Evolutionary conservation across 2,888 invertebrate species (phyloP).

Genomic region (Amphipoea lucens): DNA sequence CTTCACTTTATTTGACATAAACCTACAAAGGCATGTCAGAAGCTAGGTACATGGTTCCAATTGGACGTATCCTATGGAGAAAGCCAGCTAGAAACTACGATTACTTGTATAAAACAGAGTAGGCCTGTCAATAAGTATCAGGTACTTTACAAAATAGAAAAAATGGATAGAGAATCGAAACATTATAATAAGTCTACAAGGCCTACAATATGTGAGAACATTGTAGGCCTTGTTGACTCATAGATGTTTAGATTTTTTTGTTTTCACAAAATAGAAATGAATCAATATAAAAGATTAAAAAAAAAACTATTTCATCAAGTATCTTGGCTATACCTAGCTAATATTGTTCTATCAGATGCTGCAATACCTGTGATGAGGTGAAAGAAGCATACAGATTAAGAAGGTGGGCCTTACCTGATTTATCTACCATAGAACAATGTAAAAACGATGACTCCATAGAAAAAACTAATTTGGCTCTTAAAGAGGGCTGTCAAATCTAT

Average conservation of each 20-base stretch:
- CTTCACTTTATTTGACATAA: background rate
- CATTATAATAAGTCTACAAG: background rate
- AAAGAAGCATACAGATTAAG: constrained; percentile 96
- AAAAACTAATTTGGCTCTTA: constrained; percentile 94
- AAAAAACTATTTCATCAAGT: background rate
- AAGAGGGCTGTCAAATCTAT: constrained; percentile 98
- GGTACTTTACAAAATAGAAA: background rate
- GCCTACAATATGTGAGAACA: background rate
- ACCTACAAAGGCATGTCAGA: background rate
- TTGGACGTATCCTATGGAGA: background rate
- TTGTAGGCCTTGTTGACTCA: background rate
- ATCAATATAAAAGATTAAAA: background rate
- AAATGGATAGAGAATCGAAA: background rate
- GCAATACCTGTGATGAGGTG: constrained; percentile 99
- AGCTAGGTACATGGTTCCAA: background rate
- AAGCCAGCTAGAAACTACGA: too few species aligned
- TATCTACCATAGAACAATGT: constrained; percentile 96
- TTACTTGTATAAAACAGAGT: background rate
- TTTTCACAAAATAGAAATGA: background rate
- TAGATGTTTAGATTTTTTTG: background rate
- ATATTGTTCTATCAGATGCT: constrained; percentile 92
- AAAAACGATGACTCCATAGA: constrained; percentile 94
- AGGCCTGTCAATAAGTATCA: background rate
- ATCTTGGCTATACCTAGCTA: background rate
- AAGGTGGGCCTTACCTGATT: constrained; percentile 96